Base-by-base conservation (phyloP, 2,888 invertebrate species). In the Phortica okadai region DNA sequence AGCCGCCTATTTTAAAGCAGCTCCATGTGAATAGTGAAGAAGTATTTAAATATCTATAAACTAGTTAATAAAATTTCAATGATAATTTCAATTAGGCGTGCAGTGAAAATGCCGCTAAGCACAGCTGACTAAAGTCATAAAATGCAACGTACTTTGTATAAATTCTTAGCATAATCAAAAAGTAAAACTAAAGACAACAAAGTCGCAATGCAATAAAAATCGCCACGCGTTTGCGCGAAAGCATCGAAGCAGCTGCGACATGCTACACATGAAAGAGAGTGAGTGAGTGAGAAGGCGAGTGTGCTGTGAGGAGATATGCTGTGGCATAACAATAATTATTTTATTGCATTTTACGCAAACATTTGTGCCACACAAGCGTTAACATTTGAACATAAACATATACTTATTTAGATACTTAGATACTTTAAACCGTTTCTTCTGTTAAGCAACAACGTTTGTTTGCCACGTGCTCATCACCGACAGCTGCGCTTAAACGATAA, bases 91-190 rank as follows among this genome's bases (percentile, higher is more conserved):
- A 50, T 50, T 50, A 50, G 6, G 50, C 50, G 14, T 50, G 50
- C 50, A 14, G 14, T 14, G 50, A 50, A 8, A 50, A 50, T 8
- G 50, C 50, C 14, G 14, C 50, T 50, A 14, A 8, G 50, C 50
- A 50, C 70, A 72, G 70, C 70, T 72, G 70, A 72, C 54, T 72
- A 72, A 72, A 56, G 54, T 54, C 50, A 56, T 56, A 54, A 72
- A 33, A 72, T 25, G 56, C 54, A 50, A 21, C 10, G 21, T 6
- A 25, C 69, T 67, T 16, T 44, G 4, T 62, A 66, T 10, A 70
- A 33, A 25, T 21, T 33, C 54, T 25, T 6, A 33, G 54, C n/a
- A 56, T 72, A 50, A 72, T 56, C 70, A 33, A 56, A 56, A 33
- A 14, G 33, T 72, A 72, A 72, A 72, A 72, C 33, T 25, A 45